Evolutionary conservation across 2,113 vertebrate species (phyloP).

Genomic region (Lepus europaeus): DNA sequence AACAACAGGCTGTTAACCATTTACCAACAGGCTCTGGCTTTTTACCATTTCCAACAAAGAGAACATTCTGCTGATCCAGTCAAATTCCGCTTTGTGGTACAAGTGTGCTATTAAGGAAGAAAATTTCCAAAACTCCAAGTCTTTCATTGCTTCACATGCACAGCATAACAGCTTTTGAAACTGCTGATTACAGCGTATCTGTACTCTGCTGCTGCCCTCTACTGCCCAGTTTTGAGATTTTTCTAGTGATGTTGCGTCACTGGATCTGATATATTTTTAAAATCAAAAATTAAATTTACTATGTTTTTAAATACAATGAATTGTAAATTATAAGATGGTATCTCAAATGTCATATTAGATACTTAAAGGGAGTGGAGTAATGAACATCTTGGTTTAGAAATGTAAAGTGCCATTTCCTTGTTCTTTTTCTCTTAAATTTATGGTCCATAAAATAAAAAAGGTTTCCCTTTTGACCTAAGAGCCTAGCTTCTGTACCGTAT

Average conservation of each 20-base stretch:
- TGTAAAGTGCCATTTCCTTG: not conserved
- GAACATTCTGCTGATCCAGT: not conserved
- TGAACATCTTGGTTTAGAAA: not conserved
- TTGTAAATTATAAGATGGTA: not conserved
- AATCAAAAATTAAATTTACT: not conserved
- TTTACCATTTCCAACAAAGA: not conserved
- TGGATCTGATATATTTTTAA: not conserved
- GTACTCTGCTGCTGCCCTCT: not conserved
- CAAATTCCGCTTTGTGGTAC: not conserved
- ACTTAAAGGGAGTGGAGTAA: not conserved
- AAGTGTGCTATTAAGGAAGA: not conserved
- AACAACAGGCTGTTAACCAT: not conserved
- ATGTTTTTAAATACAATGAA: conserved; percentile 37
- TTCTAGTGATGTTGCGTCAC: not conserved
- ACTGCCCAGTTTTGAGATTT: too few relatives aligned
- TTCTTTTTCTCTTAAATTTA: conserved; percentile 7
- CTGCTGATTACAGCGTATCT: not conserved
- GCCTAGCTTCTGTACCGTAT: not conserved
- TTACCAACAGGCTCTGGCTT: not conserved
- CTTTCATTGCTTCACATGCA: not conserved
- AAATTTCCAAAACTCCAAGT: not conserved
- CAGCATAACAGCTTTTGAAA: not conserved
- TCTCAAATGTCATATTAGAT: not conserved
- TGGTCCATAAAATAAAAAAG: not conserved
- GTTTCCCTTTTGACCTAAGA: not conserved